Conservation (phyloP, 2,888 invertebrate species). For the Exephanes ischioxanthus region DNA sequence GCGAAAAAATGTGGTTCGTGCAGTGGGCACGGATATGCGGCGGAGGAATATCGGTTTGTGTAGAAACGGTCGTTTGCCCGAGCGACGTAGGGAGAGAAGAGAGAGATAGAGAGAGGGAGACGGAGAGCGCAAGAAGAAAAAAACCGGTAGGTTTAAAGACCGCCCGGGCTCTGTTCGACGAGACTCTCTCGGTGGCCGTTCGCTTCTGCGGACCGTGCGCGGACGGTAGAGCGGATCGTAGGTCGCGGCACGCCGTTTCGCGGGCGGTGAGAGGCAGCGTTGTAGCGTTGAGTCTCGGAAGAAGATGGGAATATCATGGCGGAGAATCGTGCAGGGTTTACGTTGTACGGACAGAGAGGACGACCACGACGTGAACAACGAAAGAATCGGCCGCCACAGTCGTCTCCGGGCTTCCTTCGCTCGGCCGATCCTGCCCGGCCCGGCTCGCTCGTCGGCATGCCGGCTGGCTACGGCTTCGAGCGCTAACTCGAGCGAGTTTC, state of each 20-base stretch:
- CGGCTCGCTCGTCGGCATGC: slow-evolving; percentile 26
- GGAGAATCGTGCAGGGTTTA: slow-evolving; percentile 18
- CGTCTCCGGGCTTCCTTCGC: slow-evolving; percentile 33
- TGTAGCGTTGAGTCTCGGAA: slow-evolving; percentile 10
- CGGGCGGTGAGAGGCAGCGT: slow-evolving; percentile 31
- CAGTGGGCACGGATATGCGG: neutral
- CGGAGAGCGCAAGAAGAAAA: slow-evolving; percentile 50
- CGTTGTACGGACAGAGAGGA: slow-evolving; percentile 29
- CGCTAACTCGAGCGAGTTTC: slow-evolving; percentile 33
- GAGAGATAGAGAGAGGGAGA: slow-evolving; percentile 28
- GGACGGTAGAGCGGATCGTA: slow-evolving; percentile 58
- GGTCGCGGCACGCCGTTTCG: slow-evolving; percentile 64
- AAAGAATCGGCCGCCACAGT: slow-evolving; percentile 40
- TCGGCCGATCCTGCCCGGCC: slow-evolving; percentile 31
- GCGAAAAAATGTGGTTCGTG: slow-evolving; percentile 6
- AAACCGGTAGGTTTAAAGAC: slow-evolving; percentile 71
- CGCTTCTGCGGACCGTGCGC: slow-evolving; percentile 59
- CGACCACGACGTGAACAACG: slow-evolving; percentile 6
- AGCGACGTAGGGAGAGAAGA: neutral
- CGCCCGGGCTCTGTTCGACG: slow-evolving; percentile 54
- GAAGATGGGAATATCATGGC: slow-evolving; percentile 44
- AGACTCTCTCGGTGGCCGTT: slow-evolving; percentile 34
- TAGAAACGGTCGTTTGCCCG: slow-evolving; percentile 16
- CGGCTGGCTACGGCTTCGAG: slow-evolving; percentile 37
- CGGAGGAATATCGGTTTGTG: slow-evolving; percentile 20